A percentile compares a stretch with the other conserved stretches of the same genome.
These are phyloP conservation scores for Drosophila willistoni DNA, from an alignment of 1,140 invertebrate species.

Conservation along the genomic window DNA sequence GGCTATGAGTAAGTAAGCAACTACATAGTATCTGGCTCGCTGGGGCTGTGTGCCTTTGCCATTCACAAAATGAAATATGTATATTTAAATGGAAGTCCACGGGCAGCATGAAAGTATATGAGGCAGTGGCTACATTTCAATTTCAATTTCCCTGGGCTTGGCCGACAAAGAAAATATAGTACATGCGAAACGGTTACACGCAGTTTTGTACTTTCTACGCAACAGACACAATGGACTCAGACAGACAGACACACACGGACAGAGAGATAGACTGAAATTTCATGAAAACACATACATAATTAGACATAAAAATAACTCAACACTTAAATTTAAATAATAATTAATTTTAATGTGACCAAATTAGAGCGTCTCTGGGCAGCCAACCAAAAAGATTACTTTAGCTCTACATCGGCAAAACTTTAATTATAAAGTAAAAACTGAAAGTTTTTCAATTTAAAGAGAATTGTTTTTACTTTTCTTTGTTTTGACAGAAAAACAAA, in stretches of 20 bases:
- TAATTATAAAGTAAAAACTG: slow-evolving; percentile 21
- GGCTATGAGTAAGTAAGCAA: background rate
- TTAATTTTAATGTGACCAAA: slow-evolving; percentile 51
- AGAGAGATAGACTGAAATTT: background rate
- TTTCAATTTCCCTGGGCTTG: slow-evolving; percentile 22
- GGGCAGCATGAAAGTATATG: slow-evolving; percentile 24
- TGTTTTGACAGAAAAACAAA: too few relatives aligned
- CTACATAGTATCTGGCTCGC: background rate
- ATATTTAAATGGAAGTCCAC: slow-evolving; percentile 39
- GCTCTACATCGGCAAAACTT: slow-evolving; percentile 1
- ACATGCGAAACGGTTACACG: slow-evolving; percentile 32
- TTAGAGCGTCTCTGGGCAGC: slow-evolving; percentile 35
- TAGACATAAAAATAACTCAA: slow-evolving; percentile 38
- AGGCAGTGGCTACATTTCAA: slow-evolving; percentile 20
- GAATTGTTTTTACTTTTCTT: too few relatives aligned
- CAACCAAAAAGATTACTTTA: slow-evolving; percentile 24
- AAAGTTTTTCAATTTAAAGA: too few relatives aligned
- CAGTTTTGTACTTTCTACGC: slow-evolving; percentile 33
- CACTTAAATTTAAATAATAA: slow-evolving; percentile 32
- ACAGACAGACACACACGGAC: background rate
- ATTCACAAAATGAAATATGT: slow-evolving; percentile 31
- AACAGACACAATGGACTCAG: slow-evolving; percentile 13
- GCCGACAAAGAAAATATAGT: slow-evolving; percentile 30
- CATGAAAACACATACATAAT: slow-evolving; percentile 22
- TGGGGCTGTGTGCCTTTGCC: slow-evolving; percentile 5